phyloP scores from a whole-genome alignment of 2,888 invertebrate genomes.

The Drosophila percnosoma region DNA sequence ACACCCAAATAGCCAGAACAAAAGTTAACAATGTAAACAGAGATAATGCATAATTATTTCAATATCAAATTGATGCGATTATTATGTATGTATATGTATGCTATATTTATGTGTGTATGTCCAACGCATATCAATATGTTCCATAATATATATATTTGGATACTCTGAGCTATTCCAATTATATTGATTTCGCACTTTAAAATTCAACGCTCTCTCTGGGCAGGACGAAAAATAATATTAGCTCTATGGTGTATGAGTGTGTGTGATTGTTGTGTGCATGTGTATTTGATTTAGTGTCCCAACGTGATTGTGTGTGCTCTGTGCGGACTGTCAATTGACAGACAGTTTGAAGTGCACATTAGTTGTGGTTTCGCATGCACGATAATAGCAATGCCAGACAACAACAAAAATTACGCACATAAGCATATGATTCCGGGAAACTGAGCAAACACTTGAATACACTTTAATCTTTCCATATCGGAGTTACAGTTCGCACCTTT shows the following conservation, averaged over 20 bases:
- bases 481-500: neutral
- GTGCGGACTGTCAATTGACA: conserved; percentile 61
- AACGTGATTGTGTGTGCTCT: conserved; percentile 9
- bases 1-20: neutral
- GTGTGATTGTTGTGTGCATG: conserved; percentile 13
- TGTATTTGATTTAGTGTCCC: conserved; percentile 42
- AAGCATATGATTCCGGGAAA: conserved; percentile 2
- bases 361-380: conserved; percentile 69
- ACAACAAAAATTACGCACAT: conserved; percentile 36
- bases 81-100: neutral
- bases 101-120: neutral
- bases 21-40: conserved; percentile 11
- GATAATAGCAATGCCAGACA: conserved; percentile 53
- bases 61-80: conserved; percentile 27
- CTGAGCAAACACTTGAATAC: conserved; percentile 23
- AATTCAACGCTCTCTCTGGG: conserved; percentile 13
- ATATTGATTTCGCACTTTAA: conserved; percentile 24
- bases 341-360: conserved; percentile 72
- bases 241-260: conserved; percentile 14
- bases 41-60: conserved; percentile 38
- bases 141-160: conserved; percentile 1
- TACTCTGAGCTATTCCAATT: neutral
- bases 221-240: conserved; percentile 37
- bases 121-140: neutral
- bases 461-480: neutral